Percentiles rank a stretch among this genome's conserved stretches.
These are phyloP conservation scores for Agelas oroides DNA, from an alignment of 37 sponge, comb jelly and placozoan genomes.

Conservation along the genomic window DNA sequence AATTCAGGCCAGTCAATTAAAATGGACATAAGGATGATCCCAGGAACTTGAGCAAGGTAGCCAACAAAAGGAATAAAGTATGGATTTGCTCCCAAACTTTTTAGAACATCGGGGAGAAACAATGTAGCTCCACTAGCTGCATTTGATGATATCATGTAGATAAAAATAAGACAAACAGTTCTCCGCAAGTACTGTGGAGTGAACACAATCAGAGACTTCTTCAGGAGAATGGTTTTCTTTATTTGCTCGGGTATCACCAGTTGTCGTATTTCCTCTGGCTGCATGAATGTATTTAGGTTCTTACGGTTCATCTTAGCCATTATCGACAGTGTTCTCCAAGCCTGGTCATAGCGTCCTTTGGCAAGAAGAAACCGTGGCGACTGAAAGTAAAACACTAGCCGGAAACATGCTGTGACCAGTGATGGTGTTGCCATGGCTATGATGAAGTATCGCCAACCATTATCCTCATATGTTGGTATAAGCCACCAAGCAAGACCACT, in stretches of 20 bases:
- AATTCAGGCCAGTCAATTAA: constrained; percentile 65
- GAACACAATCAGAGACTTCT: constrained; percentile 18
- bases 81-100: constrained; percentile 2
- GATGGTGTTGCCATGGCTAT: constrained; percentile 22
- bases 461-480: constrained; percentile 41
- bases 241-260: no score
- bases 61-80: constrained; percentile 51
- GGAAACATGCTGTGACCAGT: background rate
- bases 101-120: constrained; percentile 24
- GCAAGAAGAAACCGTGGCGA: constrained; percentile 33
- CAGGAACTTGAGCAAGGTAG: constrained; percentile 51
- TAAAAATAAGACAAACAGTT: constrained; percentile 21
- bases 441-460: constrained; percentile 49
- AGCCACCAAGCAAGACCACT: constrained; percentile 74
- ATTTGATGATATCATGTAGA: background rate
- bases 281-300: background rate
- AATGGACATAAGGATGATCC: constrained; percentile 46
- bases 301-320: constrained; percentile 36
- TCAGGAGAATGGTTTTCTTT: background rate
- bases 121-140: constrained; percentile 17
- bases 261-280: no score
- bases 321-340: background rate
- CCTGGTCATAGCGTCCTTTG: background rate
- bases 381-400: constrained; percentile 25
- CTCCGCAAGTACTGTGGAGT: constrained; percentile 12